Percentiles rank a stretch among this genome's conserved stretches.
Conservation (phyloP, 2,797 vertebrate genomes). For the Microctenopoma steveboyesi region DNA sequence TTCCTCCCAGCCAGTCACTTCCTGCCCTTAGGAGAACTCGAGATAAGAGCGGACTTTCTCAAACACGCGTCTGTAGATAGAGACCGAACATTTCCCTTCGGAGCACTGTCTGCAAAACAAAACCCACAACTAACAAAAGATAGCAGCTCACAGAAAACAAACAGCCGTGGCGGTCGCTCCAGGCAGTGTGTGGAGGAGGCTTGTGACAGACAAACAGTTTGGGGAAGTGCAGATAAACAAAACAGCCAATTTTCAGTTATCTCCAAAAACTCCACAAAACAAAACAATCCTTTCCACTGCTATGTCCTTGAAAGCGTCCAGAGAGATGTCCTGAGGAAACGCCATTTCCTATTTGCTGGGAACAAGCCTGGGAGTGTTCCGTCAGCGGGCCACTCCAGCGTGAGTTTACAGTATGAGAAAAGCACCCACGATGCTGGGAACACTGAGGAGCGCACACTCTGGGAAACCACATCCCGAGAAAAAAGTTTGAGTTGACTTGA, state of each 20-base stretch:
- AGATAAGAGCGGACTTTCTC: conserved; percentile 73
- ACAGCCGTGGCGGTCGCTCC: conserved; percentile 38
- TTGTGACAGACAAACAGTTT: conserved; percentile 56
- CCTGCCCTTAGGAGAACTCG: conserved; percentile 67
- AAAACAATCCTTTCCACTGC: conserved; percentile 63
- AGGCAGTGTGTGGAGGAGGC: conserved; percentile 41
- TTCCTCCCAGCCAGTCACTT: conserved; percentile 70
- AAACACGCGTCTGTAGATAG: conserved; percentile 60
- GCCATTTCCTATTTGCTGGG: conserved; percentile 62
- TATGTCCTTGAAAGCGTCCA: conserved; percentile 65
- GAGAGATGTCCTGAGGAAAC: conserved; percentile 74
- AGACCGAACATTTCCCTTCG: conserved; percentile 65
- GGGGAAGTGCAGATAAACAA: conserved; percentile 71
- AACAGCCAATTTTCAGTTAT: conserved; percentile 68
- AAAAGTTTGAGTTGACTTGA: neutral
- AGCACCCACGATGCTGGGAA: conserved; percentile 31
- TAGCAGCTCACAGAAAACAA: conserved; percentile 64
- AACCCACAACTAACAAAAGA: conserved; percentile 67
- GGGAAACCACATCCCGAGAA: conserved; percentile 13
- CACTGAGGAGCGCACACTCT: conserved; percentile 24
- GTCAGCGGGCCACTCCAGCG: conserved; percentile 10
- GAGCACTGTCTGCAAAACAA: conserved; percentile 60
- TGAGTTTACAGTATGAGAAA: conserved; percentile 57
- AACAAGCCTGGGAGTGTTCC: conserved; percentile 38
- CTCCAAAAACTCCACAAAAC: conserved; percentile 61